Evolutionary conservation across 1,140 invertebrate genomes (phyloP).

Genomic region (Piezodorus guildinii): DNA sequence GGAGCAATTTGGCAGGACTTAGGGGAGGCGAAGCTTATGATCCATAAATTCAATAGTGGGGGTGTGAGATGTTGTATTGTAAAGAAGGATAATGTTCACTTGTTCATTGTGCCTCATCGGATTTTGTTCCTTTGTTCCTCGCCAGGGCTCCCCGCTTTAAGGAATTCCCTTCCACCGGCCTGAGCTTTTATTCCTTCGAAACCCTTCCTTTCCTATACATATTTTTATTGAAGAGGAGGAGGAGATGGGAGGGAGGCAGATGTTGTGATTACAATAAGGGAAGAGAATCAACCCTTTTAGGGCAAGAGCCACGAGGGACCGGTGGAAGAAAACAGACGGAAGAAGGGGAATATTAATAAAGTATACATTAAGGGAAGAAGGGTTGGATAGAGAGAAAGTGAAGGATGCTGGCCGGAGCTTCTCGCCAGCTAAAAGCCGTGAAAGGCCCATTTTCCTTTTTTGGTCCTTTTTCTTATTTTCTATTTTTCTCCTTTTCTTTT

Average conservation of each 20-base stretch:
- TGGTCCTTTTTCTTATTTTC: not conserved
- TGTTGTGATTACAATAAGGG: conserved; percentile 19
- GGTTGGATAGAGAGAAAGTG: conserved; percentile 4
- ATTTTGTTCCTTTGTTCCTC: conserved; percentile 9
- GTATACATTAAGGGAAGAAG: conserved; percentile 10
- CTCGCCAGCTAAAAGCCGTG: not conserved
- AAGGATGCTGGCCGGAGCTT: not conserved
- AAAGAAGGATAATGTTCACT: conserved; percentile 21
- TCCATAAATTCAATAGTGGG: conserved; percentile 24
- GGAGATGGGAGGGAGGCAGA: not conserved
- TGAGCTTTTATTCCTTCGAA: not conserved
- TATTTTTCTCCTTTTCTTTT: not conserved
- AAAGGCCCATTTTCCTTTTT: conserved; percentile 3
- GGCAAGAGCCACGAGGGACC: not conserved
- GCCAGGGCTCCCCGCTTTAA: not conserved
- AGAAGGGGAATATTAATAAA: conserved; percentile 19
- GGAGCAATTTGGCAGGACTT: conserved; percentile 11
- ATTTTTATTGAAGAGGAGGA: not conserved
- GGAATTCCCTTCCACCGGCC: conserved; percentile 17
- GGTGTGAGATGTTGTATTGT: conserved; percentile 4
- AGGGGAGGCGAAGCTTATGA: conserved; percentile 17
- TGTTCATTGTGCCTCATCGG: conserved; percentile 22
- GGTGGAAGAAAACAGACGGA: not conserved
- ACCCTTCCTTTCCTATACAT: conserved; percentile 9
- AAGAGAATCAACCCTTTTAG: conserved; percentile 8